Base-by-base conservation (phyloP, 2,113 vertebrate genomes). In the Cardinalis cardinalis region DNA sequence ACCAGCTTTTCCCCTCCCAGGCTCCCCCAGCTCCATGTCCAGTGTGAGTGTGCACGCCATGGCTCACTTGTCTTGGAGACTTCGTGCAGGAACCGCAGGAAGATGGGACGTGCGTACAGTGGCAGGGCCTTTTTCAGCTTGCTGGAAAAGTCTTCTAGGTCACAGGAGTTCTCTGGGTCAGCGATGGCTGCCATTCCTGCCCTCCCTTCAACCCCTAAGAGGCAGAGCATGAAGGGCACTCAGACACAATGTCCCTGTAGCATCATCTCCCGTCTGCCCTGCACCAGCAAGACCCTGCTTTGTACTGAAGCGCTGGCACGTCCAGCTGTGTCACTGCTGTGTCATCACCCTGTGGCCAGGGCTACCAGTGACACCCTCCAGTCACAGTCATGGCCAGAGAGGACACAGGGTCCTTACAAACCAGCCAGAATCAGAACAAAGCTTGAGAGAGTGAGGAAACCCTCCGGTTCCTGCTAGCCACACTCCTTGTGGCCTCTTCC, bases 121-220 rank as follows among this genome's bases (percentile, higher is more conserved):
- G 99, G 99, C 66, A 99, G 97, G 10, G 98, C 97, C 91, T 98
- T 99, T 87, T 98, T 98, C 94, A 99, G 97, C 74, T 98, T 98
- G 18, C 85, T 97, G 19, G 97, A 97, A 82, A 99, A 98, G 77
- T 59, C 95, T 48, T 97, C 98, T 72, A 99, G 96, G 97, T 99
- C 97, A 15, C 98, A 98, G 86, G 83, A 96, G 63, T 97, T 87
- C 2, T 96, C 87, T 0, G 98, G 98, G 90, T 98, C 98, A 0
- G 98, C 99, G 0, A 99, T 97, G n/a, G 99, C 99, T 2, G 99
- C 99, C 99, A 99, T 99, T 60, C 99, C 99, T 5, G 99, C 98
- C 88, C 98, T 99, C n/a, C 99, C 99, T 83, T 99, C 99, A 4
- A 97, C 97, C 59, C 99, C 99, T 99, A 95, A 23, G 55, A 70